Evolutionary conservation across 2,888 invertebrate species (phyloP), one percentile per base, ranked within the genome.

Genomic region (Petrolisthes cinctipes): DNA sequence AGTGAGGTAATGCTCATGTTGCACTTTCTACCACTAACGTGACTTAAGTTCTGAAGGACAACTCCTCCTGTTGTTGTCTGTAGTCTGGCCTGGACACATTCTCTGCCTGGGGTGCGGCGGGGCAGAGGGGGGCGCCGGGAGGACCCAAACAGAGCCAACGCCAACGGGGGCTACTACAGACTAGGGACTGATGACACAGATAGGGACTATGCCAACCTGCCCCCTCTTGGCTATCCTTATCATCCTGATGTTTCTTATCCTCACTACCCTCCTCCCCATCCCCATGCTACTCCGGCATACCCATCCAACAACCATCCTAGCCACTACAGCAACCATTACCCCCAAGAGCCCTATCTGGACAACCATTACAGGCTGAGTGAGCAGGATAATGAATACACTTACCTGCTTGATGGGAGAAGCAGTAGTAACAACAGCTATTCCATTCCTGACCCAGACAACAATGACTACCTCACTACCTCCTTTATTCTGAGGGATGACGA

Each of bases 21-120:
- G 20, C 73, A 82, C 79, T 66, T 87, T 73, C 57, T 86, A 71
- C 54, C 56, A 81, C 57, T 81, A 51, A 80, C 79, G 57, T 87
- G 83, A 87, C 66, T 17, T 66, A 68, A 87, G 87, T 83, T 87
- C 83, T 87, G 79, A 87, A 87, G 87, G 81, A 80, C 75, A 78
- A 79, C 61, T 82, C 83, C 80, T 83, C 73, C 83, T 84, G 78
- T 88, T 85, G 82, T 85, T 88, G 85, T 78, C 88, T 85, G 75
- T 88, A 88, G 88, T 88, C 85, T 88, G 85, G 82, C 82, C 85
- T 88, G 88, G 88, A 88, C 88, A 85, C 88, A 88, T 81, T 88
- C 88, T 61, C 85, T 88, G 85, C 88, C 82, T 61, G 80, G 85
- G 73, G 82, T 84, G 51, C 85, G 88, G 56, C 82, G 88, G 68